Percentiles rank a stretch among this genome's conserved stretches.
Conservation (phyloP, 2,113 vertebrate species). For the Oreotrochilus melanogaster region DNA sequence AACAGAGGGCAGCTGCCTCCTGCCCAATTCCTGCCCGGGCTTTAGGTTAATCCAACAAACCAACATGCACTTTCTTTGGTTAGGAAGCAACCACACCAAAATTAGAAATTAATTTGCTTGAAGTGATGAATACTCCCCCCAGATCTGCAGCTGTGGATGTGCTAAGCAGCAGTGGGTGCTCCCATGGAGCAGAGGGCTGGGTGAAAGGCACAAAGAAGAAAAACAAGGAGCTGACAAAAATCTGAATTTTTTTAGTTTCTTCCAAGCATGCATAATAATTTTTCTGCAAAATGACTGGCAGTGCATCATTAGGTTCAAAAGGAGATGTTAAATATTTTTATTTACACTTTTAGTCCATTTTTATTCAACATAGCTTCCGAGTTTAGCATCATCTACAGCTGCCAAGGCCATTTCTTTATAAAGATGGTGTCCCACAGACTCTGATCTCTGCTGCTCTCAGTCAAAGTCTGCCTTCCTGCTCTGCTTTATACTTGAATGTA, state of each 20-base stretch:
- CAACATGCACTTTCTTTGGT: rapidly evolving
- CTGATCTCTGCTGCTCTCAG: conserved; percentile 31
- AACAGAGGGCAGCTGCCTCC: background rate
- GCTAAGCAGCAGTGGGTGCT: background rate
- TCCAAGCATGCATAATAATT: background rate
- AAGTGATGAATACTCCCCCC: background rate
- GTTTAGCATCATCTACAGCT: background rate
- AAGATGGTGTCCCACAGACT: background rate
- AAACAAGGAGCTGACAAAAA: background rate
- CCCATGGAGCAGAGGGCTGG: background rate
- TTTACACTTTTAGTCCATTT: background rate
- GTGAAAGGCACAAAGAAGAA: background rate
- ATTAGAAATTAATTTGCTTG: background rate
- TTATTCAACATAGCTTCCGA: background rate
- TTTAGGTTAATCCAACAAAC: background rate
- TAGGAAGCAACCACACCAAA: background rate
- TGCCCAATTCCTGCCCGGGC: background rate
- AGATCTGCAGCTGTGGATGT: background rate
- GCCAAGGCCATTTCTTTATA: background rate
- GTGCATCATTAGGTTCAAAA: background rate
- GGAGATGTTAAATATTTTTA: background rate
- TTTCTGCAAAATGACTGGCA: background rate
- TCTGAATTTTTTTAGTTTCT: background rate
- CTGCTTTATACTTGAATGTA: conserved; percentile 75
- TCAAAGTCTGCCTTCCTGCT: conserved; percentile 74